Base-by-base conservation (phyloP, 2,113 vertebrate species). In the Noturus placidus region DNA sequence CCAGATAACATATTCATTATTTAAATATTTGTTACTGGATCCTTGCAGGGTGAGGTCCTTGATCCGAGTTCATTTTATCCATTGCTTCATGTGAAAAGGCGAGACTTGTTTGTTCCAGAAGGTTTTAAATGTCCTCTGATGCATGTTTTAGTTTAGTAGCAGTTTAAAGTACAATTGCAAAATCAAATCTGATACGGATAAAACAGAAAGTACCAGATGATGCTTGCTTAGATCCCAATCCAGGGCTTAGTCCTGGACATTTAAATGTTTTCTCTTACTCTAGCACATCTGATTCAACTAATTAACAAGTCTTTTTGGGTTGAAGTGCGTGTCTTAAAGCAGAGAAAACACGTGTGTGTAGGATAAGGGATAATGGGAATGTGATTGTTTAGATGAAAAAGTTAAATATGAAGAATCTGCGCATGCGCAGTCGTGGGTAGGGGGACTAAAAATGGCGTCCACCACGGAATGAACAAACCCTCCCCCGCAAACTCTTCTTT, bases 401-500 rank as follows among this genome's bases (percentile, higher is more conserved):
- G n/a, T 15, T 2, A 69, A 33, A 4, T 5, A 9, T 27, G 11
- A 1, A 42, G 72, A 6, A 2, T 54, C 0, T n/a, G 70, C 84
- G 84, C 84, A 85, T 59, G 84, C 70, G 84, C 70, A 76, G 11
- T 42, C 1, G 0, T 17, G 27, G 50, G 4, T 4, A 11, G 30
- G 19, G 9, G 52, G 30, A 25, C 15, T 80, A 78, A 90, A 91
- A 77, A 92, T 94, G 82, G 91, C 89, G 90, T 25, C 77, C 81
- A 46, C 86, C 80, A 69, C 86, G 89, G 89, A 89, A 2, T 33
- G 25, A 81, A 57, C 6, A 50, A 50, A 50, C 8, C n/a, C n/a
- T n/a, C n/a, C n/a, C n/a, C n/a, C 81, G 72, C 82, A 80, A 74
- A 82, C 17, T 5, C 22, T n/a, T 67, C 54, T 83, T 35, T 46